A percentile compares a stretch with the other conserved stretches of the same genome.
These are phyloP conservation scores for Trichosurus vulpecula DNA, from an alignment of 2,797 vertebrate species.

Conservation along the genomic window DNA sequence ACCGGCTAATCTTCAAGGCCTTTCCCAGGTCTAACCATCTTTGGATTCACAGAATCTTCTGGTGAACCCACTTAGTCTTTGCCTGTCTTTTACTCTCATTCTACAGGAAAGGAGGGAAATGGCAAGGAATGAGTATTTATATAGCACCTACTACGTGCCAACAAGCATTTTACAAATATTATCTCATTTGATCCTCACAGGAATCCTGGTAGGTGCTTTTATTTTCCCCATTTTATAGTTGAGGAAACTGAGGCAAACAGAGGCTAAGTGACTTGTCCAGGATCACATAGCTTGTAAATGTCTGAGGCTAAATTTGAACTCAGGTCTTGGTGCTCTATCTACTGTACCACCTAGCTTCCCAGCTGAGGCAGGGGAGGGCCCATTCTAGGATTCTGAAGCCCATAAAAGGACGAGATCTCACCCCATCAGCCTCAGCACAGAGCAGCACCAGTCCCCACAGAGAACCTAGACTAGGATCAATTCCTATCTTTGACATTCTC, in stretches of 20 bases:
- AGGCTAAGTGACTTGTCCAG: not conserved
- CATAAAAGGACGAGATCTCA: not conserved
- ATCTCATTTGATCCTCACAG: not conserved
- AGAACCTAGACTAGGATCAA: not conserved
- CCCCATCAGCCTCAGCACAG: not conserved
- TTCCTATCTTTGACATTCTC: not conserved
- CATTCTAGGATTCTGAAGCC: not conserved
- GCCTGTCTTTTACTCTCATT: not conserved
- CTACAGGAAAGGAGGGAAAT: not conserved
- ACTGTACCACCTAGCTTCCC: not conserved
- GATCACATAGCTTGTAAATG: not conserved
- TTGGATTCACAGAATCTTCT: rapidly evolving
- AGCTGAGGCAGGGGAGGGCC: not conserved
- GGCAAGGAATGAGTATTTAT: not conserved
- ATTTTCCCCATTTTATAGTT: not conserved
- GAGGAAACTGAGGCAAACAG: not conserved
- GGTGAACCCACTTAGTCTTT: not conserved
- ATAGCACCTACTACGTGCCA: not conserved
- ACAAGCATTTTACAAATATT: not conserved
- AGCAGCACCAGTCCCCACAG: not conserved
- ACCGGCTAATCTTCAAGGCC: not conserved
- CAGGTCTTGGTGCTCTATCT: not conserved
- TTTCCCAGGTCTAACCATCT: not conserved
- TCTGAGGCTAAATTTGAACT: not conserved
- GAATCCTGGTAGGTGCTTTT: not conserved